Evolutionary conservation across 2,113 vertebrate genomes (phyloP).

Genomic region (Zosterops pallidus): DNA sequence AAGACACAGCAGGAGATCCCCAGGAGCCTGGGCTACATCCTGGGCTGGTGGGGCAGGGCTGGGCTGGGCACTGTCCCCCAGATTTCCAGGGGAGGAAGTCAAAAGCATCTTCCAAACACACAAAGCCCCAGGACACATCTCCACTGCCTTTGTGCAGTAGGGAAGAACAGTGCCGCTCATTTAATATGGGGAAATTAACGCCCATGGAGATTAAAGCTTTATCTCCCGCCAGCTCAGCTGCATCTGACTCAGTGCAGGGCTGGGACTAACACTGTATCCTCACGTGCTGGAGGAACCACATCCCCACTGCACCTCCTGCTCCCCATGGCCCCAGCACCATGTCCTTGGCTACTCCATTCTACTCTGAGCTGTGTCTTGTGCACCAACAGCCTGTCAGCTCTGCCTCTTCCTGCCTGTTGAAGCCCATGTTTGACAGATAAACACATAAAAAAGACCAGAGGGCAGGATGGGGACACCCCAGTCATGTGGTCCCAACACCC

Average conservation of each 20-base stretch:
- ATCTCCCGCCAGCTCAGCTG: neutral
- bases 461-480: neutral
- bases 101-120: neutral
- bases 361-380: neutral
- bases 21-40: neutral
- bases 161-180: accelerated
- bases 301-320: accelerated
- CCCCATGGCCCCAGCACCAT: neutral
- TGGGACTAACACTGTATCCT: neutral
- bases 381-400: neutral
- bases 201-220: constrained; percentile 29
- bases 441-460: neutral
- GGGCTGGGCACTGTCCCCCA: neutral
- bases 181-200: constrained; percentile 8
- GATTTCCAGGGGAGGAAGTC: neutral
- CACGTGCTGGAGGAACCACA: accelerated
- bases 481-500: neutral
- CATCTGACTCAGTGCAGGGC: neutral
- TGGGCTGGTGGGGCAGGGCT: neutral
- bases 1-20: neutral
- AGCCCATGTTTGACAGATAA: neutral
- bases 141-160: neutral
- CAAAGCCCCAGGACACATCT: neutral
- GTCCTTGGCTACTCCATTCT: neutral
- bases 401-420: neutral